Conservation (phyloP, 2,888 invertebrate genomes). For the Pyralis farinalis region DNA sequence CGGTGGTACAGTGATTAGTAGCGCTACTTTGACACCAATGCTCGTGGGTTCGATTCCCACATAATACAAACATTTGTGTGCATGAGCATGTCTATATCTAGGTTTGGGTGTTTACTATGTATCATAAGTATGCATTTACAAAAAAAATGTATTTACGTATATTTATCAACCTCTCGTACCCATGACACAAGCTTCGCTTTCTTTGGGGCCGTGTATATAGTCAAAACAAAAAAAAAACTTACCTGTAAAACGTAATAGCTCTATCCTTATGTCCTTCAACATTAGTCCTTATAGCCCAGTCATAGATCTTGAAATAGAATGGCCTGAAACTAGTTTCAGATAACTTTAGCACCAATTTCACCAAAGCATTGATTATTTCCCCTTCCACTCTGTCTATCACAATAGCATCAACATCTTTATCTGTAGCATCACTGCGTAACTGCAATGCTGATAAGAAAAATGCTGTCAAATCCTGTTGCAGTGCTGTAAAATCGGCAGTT, state of each 20-base stretch:
- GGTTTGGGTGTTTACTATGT: too few relatives aligned
- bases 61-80: too few relatives aligned
- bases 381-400: slow-evolving; percentile 84
- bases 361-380: slow-evolving; percentile 88
- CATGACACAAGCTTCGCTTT: too few relatives aligned
- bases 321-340: slow-evolving; percentile 95
- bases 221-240: slow-evolving; percentile 21
- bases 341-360: slow-evolving; percentile 90
- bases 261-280: slow-evolving; percentile 82
- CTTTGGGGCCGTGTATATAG: too few relatives aligned
- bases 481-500: slow-evolving; percentile 82
- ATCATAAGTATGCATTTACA: too few relatives aligned
- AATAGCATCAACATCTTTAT: slow-evolving; percentile 42
- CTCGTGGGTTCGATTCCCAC: too few relatives aligned
- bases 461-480: slow-evolving; percentile 85
- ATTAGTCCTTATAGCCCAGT: slow-evolving; percentile 89
- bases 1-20: too few relatives aligned
- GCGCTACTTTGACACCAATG: too few relatives aligned
- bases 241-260: slow-evolving; percentile 91
- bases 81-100: too few relatives aligned
- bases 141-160: too few relatives aligned
- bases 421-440: slow-evolving; percentile 81
- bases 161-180: too few relatives aligned
- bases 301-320: slow-evolving; percentile 91
- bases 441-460: slow-evolving; percentile 89